Evolutionary conservation across 2,113 vertebrate genomes (phyloP).

Genomic region (Ovibos moschatus): DNA sequence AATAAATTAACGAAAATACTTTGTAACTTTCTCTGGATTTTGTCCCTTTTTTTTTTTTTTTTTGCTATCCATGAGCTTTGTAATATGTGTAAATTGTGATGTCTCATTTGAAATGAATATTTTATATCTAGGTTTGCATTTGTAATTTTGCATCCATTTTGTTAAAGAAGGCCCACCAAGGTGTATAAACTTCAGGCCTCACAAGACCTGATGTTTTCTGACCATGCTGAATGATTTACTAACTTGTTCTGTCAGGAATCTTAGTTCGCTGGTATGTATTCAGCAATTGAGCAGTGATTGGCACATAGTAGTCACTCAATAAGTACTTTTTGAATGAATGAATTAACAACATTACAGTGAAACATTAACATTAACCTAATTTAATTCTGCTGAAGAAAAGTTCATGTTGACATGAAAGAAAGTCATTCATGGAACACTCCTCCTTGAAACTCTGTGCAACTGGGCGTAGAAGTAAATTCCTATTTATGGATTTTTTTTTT

Average conservation of each 20-base stretch:
- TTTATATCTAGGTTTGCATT: not conserved
- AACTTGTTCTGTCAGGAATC: not conserved
- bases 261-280: not conserved
- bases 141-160: not conserved
- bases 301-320: not conserved
- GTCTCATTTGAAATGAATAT: not conserved
- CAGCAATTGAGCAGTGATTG: not conserved
- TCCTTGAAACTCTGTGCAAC: not conserved
- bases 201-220: not conserved
- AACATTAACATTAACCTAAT: not conserved
- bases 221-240: not conserved
- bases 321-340: not conserved
- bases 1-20: not conserved
- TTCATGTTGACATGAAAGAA: not conserved
- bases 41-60: not conserved
- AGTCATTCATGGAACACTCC: not conserved
- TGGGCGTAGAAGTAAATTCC: not conserved
- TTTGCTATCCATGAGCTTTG: not conserved
- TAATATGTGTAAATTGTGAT: not conserved
- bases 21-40: not conserved
- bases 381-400: constrained; percentile 1
- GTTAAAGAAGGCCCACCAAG: not conserved
- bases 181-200: not conserved
- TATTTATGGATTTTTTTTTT: not conserved
- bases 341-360: not conserved